phyloP scores from a whole-genome alignment of 2,888 invertebrate species.

The Andrena camellia region DNA sequence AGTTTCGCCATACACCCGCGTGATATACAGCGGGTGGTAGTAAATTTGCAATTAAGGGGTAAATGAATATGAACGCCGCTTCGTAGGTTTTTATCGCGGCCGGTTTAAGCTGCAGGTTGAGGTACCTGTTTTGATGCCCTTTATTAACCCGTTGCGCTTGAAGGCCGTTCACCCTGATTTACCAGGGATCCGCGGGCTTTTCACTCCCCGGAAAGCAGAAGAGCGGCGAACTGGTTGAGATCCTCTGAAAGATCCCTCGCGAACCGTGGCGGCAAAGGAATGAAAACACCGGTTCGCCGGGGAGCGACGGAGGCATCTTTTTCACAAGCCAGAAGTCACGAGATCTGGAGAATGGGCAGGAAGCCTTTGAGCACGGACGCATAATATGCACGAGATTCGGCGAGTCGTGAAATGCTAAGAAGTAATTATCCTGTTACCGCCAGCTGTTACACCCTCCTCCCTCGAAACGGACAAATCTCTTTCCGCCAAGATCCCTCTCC shows the following conservation, averaged over 20 bases:
- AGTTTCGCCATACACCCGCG: slow-evolving; percentile 43
- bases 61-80: slow-evolving; percentile 72
- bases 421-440: slow-evolving; percentile 74
- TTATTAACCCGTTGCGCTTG: slow-evolving; percentile 32
- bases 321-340: slow-evolving; percentile 50
- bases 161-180: neutral
- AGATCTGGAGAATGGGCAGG: slow-evolving; percentile 49
- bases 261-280: neutral
- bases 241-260: neutral
- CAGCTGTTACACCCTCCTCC: slow-evolving; percentile 68
- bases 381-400: slow-evolving; percentile 67
- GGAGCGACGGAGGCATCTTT: slow-evolving; percentile 19
- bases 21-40: slow-evolving; percentile 61
- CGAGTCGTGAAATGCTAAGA: slow-evolving; percentile 73
- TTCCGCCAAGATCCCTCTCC: slow-evolving; percentile 40
- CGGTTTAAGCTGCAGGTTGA: slow-evolving; percentile 25
- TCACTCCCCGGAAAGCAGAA: too few relatives aligned
- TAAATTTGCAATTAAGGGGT: slow-evolving; percentile 74
- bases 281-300: slow-evolving; percentile 15
- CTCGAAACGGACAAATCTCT: slow-evolving; percentile 60
- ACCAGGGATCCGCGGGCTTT: neutral
- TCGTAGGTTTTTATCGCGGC: slow-evolving; percentile 60
- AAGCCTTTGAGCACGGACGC: slow-evolving; percentile 53
- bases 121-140: slow-evolving; percentile 16
- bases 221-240: too few relatives aligned